Evolutionary conservation across 2,113 vertebrate species (phyloP).

Genomic region (Corynorhinus townsendii): DNA sequence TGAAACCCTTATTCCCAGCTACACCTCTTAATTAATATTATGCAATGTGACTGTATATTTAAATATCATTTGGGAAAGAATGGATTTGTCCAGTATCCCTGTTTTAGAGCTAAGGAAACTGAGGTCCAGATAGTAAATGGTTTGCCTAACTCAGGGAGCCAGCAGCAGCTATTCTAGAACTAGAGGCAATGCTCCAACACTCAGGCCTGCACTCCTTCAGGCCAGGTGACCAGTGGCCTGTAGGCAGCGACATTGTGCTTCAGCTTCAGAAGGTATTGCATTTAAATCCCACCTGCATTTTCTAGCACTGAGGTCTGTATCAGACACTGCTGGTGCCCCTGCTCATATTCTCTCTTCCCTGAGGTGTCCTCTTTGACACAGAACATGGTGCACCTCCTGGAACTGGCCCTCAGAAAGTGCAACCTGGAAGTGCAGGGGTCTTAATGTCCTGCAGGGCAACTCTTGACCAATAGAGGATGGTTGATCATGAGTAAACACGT

Average conservation of each 20-base stretch:
- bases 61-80: background rate
- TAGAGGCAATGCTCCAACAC: background rate
- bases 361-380: background rate
- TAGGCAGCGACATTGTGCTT: background rate
- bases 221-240: background rate
- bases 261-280: background rate
- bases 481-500: background rate
- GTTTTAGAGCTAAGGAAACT: constrained; percentile 25
- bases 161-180: background rate
- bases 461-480: background rate
- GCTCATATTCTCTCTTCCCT: background rate
- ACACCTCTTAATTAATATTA: background rate
- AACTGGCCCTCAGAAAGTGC: background rate
- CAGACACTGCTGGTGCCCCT: background rate
- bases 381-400: background rate
- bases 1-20: background rate
- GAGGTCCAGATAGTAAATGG: background rate
- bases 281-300: background rate
- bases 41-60: background rate
- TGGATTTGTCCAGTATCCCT: background rate
- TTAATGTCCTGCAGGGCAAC: background rate
- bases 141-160: background rate
- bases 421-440: background rate
- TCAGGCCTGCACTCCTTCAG: background rate
- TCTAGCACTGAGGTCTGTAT: background rate